Evolutionary conservation across 1,140 invertebrate species (phyloP).

Genomic region (Spodoptera litura): DNA sequence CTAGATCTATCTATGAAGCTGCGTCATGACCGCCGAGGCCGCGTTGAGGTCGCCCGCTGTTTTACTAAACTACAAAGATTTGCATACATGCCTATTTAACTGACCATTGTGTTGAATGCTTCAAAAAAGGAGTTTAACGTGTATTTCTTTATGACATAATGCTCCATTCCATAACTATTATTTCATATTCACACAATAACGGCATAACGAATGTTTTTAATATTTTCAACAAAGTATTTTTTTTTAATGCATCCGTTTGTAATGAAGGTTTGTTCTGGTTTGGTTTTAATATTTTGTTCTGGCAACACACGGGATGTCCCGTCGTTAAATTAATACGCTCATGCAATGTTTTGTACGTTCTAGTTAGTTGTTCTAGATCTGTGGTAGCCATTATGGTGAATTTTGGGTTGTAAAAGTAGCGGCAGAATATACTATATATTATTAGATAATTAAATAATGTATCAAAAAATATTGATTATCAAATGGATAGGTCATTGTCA

Average conservation of each 20-base stretch:
- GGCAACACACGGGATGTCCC: background rate
- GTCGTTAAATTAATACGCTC: background rate
- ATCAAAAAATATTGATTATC: no score
- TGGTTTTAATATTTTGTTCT: background rate
- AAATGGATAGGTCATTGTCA: no score
- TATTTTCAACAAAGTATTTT: background rate
- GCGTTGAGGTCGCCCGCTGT: slow-evolving; percentile 13
- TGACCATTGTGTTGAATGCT: slow-evolving; percentile 18
- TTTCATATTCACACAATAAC: slow-evolving; percentile 34
- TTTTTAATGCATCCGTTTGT: slow-evolving; percentile 1
- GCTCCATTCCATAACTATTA: slow-evolving; percentile 6
- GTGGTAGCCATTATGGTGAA: background rate
- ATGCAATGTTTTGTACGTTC: background rate
- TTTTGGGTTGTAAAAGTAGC: no score
- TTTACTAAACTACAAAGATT: slow-evolving; percentile 39
- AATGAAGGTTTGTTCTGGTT: slow-evolving; percentile 14
- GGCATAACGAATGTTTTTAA: slow-evolving; percentile 27
- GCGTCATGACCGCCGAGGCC: slow-evolving; percentile 36
- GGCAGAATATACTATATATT: no score
- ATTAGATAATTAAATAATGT: no score
- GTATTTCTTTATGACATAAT: slow-evolving; percentile 38
- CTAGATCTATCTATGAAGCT: slow-evolving; percentile 15
- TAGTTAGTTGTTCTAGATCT: background rate
- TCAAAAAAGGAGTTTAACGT: slow-evolving; percentile 13
- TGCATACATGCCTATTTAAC: slow-evolving; percentile 18